phyloP scores from a whole-genome alignment of 2,888 invertebrate genomes.

The Apamea crenata region DNA sequence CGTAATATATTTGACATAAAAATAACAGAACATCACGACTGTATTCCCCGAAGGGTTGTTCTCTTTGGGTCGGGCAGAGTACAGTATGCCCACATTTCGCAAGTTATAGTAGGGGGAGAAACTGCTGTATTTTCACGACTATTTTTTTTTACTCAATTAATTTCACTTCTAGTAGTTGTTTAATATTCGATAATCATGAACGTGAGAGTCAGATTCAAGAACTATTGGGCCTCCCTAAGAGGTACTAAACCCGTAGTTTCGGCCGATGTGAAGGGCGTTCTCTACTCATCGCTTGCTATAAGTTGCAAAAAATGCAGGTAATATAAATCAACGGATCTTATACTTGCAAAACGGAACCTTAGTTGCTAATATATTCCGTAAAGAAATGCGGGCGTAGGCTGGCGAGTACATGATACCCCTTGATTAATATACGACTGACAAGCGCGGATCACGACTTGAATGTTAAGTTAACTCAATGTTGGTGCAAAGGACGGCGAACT shows the following conservation, averaged over 20 bases:
- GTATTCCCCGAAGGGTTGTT: neutral
- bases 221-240: too few relatives aligned
- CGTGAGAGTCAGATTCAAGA: too few relatives aligned
- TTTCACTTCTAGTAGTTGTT: too few relatives aligned
- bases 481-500: neutral
- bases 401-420: slow-evolving; percentile 14
- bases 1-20: neutral
- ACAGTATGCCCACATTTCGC: too few relatives aligned
- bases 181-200: too few relatives aligned
- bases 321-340: slow-evolving; percentile 23
- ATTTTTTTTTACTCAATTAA: too few relatives aligned
- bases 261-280: too few relatives aligned
- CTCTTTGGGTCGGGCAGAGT: too few relatives aligned
- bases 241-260: too few relatives aligned
- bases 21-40: neutral
- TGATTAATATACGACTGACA: slow-evolving; percentile 42
- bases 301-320: slow-evolving; percentile 27
- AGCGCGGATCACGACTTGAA: slow-evolving; percentile 38
- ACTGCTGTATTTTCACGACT: too few relatives aligned
- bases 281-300: neutral
- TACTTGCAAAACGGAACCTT: slow-evolving; percentile 38
- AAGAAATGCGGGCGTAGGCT: slow-evolving; percentile 46
- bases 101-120: too few relatives aligned
- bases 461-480: slow-evolving; percentile 26
- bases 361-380: slow-evolving; percentile 48